Base-by-base conservation (phyloP, 2,797 vertebrate species). In the Megaceryle alcyon region DNA sequence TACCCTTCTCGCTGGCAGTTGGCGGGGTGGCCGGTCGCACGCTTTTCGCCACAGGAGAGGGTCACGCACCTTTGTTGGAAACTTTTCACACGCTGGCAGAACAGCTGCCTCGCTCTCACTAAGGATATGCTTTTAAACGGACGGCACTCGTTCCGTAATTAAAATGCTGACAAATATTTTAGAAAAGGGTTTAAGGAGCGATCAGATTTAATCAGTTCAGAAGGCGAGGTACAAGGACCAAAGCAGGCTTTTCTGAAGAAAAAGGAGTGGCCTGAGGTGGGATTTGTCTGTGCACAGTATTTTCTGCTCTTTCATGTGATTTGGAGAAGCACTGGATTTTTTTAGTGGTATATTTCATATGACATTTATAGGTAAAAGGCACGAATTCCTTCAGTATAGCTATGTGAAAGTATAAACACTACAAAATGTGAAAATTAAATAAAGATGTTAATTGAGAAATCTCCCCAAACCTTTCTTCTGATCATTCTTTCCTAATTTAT, bases 81-180 rank as follows among this genome's bases (percentile, higher is more conserved):
- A 17, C 4, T 9, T 12, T 14, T 44, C 14, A 3, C 9, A 20
- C 1, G 3, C 37, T 18, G 46, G 14, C 3, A 0, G 2, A 64
- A 12, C 49, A 18, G 59, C 64, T 33, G 63, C 10, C 9, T 28
- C 2, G 43, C 21, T 29, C 44, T 37, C 19, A 0, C 26, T 4
- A 3, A 10, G 6, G 7, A 12, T 1, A 1, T 3, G 25, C 12
- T 0, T 12, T 4, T 7, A 7, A 57, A 9, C 3, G 9, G 49
- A 1, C 49, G 15, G 1, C 48, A 3, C 3, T 6, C 3, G 0
- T 2, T 7, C 23, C 9, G 57, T 13, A 7, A 5, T 5, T 37
- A 33, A 53, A 92, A 14, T 15, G 7, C 18, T 7, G 56, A 15
- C 9, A 39, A 15, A 5, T 39, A 3, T 5, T 37, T 63, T 1